Percentiles rank a stretch among this genome's conserved stretches.
Conservation (phyloP, 2,888 invertebrate species). For the Lymantria dispar region DNA sequence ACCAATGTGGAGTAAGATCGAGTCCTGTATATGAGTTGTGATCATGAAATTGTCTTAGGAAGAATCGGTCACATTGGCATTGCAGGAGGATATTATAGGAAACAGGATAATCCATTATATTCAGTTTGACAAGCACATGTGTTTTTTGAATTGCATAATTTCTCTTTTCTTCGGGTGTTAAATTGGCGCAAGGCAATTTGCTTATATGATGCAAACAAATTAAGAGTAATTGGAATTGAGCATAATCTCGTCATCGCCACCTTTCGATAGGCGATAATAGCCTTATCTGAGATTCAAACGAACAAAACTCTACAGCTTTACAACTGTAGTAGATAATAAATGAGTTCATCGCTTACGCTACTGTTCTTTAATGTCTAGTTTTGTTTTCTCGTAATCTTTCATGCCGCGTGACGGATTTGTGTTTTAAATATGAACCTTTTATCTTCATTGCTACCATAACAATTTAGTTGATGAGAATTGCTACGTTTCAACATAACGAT, state of each 20-base stretch:
- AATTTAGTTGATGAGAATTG: not conserved
- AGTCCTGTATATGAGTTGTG: no score
- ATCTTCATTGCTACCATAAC: slow-evolving; percentile 15
- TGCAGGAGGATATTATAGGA: slow-evolving; percentile 25
- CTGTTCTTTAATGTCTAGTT: slow-evolving; percentile 25
- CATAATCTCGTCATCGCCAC: no score
- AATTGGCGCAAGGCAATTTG: slow-evolving; percentile 17
- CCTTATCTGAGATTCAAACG: no score
- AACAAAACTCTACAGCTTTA: no score
- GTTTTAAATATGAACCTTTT: slow-evolving; percentile 43
- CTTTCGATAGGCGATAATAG: no score
- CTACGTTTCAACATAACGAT: slow-evolving; percentile 3
- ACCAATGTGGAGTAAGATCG: no score
- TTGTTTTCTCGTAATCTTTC: slow-evolving; percentile 51
- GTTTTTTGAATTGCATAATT: slow-evolving; percentile 61
- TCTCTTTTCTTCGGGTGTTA: slow-evolving; percentile 38
- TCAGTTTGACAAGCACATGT: slow-evolving; percentile 69
- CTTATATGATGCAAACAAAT: no score
- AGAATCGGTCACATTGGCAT: no score
- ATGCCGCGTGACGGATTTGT: slow-evolving; percentile 37
- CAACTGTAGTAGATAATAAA: no score
- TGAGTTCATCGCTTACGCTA: slow-evolving; percentile 16
- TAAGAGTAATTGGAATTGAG: no score
- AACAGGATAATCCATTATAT: slow-evolving; percentile 58
- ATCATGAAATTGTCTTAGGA: no score